A percentile compares a stretch with the other conserved stretches of the same genome.
phyloP scores from a whole-genome alignment of 2,113 vertebrate species.

The Archocentrus centrarchus region DNA sequence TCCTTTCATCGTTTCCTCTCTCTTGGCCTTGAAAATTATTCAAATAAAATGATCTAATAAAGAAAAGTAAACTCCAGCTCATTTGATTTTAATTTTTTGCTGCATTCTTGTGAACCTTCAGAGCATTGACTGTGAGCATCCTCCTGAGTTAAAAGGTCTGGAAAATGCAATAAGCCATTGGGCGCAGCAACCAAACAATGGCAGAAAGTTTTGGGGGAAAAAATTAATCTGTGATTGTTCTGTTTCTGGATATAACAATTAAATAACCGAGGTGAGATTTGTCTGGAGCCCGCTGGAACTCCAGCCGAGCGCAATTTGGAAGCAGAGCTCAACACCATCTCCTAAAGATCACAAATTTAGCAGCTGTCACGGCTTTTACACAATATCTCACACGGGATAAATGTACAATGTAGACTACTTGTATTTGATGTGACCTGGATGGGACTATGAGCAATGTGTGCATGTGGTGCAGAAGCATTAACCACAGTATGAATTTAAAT shows the following conservation, averaged over 20 bases:
- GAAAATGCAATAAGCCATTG: not conserved
- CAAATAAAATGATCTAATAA: not conserved
- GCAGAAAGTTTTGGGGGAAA: not conserved
- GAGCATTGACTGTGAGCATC: not conserved
- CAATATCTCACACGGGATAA: not conserved
- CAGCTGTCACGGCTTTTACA: not conserved
- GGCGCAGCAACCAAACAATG: not conserved
- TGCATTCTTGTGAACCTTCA: not conserved
- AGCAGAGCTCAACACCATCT: not conserved
- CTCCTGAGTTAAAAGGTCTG: not conserved
- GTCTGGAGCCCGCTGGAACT: not conserved
- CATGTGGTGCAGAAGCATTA: not conserved
- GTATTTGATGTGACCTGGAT: not conserved
- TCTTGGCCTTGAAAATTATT: not conserved
- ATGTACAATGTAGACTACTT: not conserved
- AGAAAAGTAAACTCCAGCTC: not conserved
- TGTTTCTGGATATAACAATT: not conserved
- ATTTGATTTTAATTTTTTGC: not conserved
- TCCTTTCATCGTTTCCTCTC: not conserved
- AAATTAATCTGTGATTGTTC: not conserved
- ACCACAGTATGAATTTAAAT: not conserved
- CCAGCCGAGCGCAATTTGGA: not conserved
- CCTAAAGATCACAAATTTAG: not conserved
- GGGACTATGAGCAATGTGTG: not conserved
- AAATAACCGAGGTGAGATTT: not conserved